phyloP scores from a whole-genome alignment of 1,140 invertebrate genomes.

The Drosophila burlai region DNA sequence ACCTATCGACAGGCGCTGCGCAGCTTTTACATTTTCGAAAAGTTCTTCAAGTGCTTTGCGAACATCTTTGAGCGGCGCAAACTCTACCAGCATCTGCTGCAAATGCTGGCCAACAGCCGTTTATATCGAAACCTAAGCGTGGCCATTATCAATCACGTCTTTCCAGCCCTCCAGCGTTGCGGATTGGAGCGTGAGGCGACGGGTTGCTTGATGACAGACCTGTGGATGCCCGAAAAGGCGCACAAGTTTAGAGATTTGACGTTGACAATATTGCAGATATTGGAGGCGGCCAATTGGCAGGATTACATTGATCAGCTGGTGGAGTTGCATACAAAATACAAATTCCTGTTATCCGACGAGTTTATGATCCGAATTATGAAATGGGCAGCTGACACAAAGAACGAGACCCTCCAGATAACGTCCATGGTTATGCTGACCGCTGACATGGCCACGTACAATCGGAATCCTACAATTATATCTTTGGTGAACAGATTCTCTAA shows the following conservation, averaged over 20 bases:
- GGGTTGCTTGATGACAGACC: constrained; percentile 37
- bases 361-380: constrained; percentile 7
- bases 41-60: constrained; percentile 35
- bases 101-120: constrained; percentile 43
- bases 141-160: constrained; percentile 3
- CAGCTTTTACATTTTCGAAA: constrained; percentile 24
- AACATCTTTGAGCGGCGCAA: constrained; percentile 34
- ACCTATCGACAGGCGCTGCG: constrained; percentile 9
- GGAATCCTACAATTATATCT: background rate
- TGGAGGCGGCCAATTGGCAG: constrained; percentile 43
- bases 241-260: constrained; percentile 3
- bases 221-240: constrained; percentile 41
- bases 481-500: background rate
- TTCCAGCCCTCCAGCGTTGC: constrained; percentile 4
- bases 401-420: background rate
- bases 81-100: constrained; percentile 20
- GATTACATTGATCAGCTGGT: constrained; percentile 25
- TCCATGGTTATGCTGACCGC: background rate
- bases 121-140: constrained; percentile 27
- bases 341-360: constrained; percentile 34
- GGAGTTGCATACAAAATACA: constrained; percentile 6
- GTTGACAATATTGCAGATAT: constrained; percentile 7
- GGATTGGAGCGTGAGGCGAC: constrained; percentile 9
- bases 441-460: background rate
- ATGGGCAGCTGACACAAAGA: background rate